Base-by-base conservation (phyloP, 2,113 vertebrate species). In the Gallinago paraguaiae region DNA sequence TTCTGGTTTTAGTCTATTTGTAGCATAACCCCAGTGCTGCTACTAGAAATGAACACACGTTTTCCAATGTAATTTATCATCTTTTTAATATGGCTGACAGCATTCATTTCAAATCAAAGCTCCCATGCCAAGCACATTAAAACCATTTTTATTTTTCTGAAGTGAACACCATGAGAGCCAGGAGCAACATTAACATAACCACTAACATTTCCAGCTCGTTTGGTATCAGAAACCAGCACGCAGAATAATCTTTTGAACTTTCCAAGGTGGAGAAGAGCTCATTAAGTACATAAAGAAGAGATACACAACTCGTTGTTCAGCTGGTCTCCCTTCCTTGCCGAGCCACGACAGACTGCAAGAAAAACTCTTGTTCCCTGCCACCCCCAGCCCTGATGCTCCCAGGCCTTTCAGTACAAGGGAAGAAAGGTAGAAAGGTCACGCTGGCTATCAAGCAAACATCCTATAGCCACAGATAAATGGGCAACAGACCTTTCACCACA, bases 141-240 rank as follows among this genome's bases (percentile, higher is more conserved):
- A 92, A 78, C 31, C 17, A 59, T 43, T 90, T 46, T 61, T 84
- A 1, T 30, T 72, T 79, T 64, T 60, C 89, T 84, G 64, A 63
- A 86, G 56, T 1, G 57, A 96, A 60, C 0, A 1, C 69, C 53
- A 33, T 13, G 35, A 95, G 88, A 74, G 82, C 71, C 86, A 93
- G 76, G 24, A 87, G 69, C 93, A 84, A 18, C 70, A 91, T 90
- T 82, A 95, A 85, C 81, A 90, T 64, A 95, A 20, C 91, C 89
- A 81, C 88, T 67, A 89, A 67, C 54, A 84, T 56, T 93, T 94
- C 88, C 92, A 94, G 91, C 92, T 85, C 39, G 78, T 3, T 82
- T 0, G 1, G 89, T 77, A 70, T 70, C 88, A 64, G 68, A 60
- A 92, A 90, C 59, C 54, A 63, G 64, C 63, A 56, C 0, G 24